Percentiles rank a stretch among this genome's conserved stretches.
Conservation (phyloP, 2,113 vertebrate genomes). For the Atlantisia rogersi region DNA sequence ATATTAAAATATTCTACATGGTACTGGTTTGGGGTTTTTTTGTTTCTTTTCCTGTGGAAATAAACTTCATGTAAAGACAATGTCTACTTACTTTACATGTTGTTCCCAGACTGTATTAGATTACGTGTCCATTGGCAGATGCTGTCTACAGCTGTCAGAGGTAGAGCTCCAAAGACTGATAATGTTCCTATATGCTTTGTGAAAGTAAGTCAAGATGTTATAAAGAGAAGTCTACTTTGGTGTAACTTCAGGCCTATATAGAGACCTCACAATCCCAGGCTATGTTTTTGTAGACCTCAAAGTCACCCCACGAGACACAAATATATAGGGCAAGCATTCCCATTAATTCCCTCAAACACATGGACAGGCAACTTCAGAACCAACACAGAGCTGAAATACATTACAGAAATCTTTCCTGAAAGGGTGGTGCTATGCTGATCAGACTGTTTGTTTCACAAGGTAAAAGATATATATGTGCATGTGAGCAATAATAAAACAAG, state of each 20-base stretch:
- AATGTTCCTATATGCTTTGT: neutral
- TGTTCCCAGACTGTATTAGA: neutral
- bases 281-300: neutral
- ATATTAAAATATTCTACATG: conserved; percentile 8
- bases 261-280: neutral
- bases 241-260: neutral
- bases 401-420: neutral
- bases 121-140: neutral
- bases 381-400: neutral
- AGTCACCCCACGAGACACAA: neutral
- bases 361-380: neutral
- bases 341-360: neutral
- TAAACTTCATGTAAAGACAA: neutral
- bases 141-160: neutral
- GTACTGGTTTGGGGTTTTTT: neutral
- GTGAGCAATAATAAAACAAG: neutral
- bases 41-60: conserved; percentile 11
- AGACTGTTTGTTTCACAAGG: neutral
- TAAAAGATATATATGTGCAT: neutral
- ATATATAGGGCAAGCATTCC: neutral
- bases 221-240: neutral
- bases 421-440: neutral
- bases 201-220: neutral
- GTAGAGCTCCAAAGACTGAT: neutral
- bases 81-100: neutral